Evolutionary conservation across 2,797 vertebrate genomes (phyloP), one percentile per base, ranked within the genome.

Genomic region (Nasua narica): DNA sequence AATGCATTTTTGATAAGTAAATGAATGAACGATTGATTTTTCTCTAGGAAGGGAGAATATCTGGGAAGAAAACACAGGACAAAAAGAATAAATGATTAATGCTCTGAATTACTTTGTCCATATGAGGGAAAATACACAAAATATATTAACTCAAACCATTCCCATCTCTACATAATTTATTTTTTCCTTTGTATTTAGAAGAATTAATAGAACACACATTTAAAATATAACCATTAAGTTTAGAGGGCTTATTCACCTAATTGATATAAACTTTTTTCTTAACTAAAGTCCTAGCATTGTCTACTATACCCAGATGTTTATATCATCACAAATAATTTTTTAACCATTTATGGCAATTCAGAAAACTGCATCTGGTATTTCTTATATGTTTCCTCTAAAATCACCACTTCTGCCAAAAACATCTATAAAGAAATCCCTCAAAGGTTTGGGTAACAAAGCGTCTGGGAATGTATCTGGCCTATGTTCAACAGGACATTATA

Each of bases 381-480:
- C 97, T 98, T 97, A 98, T 98, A 98, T 65, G 94, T 94, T 98
- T 98, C 98, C 98, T 98, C 98, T 98, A 98, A 98, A 98, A 98
- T 97, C 94, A 94, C 95, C 87, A 96, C 85, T 97, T 77, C 93
- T 98, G 98, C 98, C 98, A 99, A 98, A 98, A 98, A 98, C 98
- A 98, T 97, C 98, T 98, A 98, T 98, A 97, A 98, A 98, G 97
- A 98, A 98, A 98, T 97, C 96, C 94, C 98, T 99, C 98, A 98
- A 98, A 98, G 97, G 94, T 97, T 56, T 98, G 98, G 98, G 98
- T 96, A 99, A 98, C 97, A 98, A 98, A 98, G 97, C 98, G 98
- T 99, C 99, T 99, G 98, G 98, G 98, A 99, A 99, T 99, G 98
- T 97, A 97, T 98, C 87, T 99, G 98, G 99, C 98, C 46, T 65